phyloP scores from a whole-genome alignment of 2,113 vertebrate species.

The Alligator sinensis region DNA sequence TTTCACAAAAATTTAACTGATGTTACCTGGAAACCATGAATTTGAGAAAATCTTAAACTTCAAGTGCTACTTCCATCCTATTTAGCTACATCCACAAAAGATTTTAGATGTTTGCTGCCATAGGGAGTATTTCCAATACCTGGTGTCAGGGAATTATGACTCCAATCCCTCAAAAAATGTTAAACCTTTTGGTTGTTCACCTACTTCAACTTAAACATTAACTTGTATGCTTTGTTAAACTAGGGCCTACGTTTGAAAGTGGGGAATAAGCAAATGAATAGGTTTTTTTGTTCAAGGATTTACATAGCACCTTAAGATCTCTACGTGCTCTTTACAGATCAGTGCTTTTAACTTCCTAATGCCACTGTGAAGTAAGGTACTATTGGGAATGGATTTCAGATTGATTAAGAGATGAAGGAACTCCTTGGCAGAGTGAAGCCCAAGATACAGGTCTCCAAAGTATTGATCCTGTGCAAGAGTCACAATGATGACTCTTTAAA shows the following conservation, averaged over 20 bases:
- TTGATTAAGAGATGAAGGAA: not conserved
- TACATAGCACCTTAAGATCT: not conserved
- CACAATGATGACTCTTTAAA: not conserved
- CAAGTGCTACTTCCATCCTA: not conserved
- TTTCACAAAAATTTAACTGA: not conserved
- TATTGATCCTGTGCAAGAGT: not conserved
- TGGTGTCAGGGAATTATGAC: not conserved
- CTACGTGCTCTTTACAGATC: not conserved
- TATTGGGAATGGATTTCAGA: not conserved
- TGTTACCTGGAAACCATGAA: not conserved
- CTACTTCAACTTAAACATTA: not conserved
- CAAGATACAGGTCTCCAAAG: not conserved
- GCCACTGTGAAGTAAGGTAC: not conserved
- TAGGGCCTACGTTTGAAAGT: not conserved
- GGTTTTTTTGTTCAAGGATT: not conserved
- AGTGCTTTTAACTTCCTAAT: not conserved
- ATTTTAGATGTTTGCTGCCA: not conserved
- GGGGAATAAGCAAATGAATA: not conserved
- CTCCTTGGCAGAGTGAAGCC: not conserved
- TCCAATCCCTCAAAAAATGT: not conserved
- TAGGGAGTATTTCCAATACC: not conserved
- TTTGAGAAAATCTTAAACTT: not conserved
- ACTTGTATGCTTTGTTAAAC: slow-evolving; percentile 3
- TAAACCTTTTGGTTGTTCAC: not conserved
- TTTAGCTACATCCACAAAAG: not conserved